Evolutionary conservation across 1,140 invertebrate species (phyloP), one percentile per base, ranked within the genome.

Genomic region (Drosophila varians): DNA sequence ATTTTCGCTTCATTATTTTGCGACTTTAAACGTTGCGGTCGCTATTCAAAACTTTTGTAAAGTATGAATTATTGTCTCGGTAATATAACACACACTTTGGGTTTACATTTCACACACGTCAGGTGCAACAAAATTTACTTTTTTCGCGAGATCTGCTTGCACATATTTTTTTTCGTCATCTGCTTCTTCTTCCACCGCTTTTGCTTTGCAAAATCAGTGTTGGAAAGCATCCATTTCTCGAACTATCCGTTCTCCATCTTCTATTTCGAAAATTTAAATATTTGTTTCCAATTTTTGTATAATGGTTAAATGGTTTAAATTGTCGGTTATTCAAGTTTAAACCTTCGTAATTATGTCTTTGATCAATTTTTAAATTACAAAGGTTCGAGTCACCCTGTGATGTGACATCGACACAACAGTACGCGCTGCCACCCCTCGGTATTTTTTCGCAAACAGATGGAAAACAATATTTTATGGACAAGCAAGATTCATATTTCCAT

Each of bases 1-100:
- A 88, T 88, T 87, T 87, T 87, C 82, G 65, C 74, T 68, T 87
- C 82, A 87, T 87, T 36, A 72, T 82, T 74, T 72, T 26, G 51
- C 46, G 36, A 48, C 31, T 56, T 65, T 1, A 43, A 12, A n/a
- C n/a, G 40, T 28, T 31, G 53, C 38, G 45, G 11, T 40, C 57
- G n/a, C 40, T 53, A 56, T 21, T 25, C 43, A 48, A 68, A 51
- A 31, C 42, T 61, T 23, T 58, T 70, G 55, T 78, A 57, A 74
- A 71, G 57, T 77, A 62, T 46, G 49, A 9, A 47, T 77, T 86
- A 86, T 86, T 86, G 73, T 86, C 76, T 82, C 21, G 23, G 51
- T 74, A 19, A 21, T 56, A 42, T 53, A 38, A 55, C 57, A 57
- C 55, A 65, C 58, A 58, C 52, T 25, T 23, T 38, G 40, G 19